Base-by-base conservation (phyloP, 2,113 vertebrate genomes). In the Pterocles gutturalis region DNA sequence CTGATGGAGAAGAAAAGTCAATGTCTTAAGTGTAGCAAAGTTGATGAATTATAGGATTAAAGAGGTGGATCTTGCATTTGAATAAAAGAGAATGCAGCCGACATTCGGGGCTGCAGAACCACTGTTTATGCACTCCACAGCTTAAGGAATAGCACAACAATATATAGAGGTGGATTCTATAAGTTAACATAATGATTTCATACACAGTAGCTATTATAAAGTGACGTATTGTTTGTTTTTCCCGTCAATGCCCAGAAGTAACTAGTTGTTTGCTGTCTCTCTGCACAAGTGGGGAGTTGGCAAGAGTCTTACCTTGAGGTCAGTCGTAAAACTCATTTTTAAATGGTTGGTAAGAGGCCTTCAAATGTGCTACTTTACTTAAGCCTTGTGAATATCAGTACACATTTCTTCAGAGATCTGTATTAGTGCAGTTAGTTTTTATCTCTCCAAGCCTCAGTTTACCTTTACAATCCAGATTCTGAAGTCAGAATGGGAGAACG, bases 1-100 rank as follows among this genome's bases (percentile, higher is more conserved):
- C 81, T 90, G 58, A 90, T 92, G 66, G 46, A 71, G 91, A 69
- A 48, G n/a, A 58, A 65, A 96, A 95, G 46, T 79, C 46, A 71
- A 20, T 60, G 10, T 41, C 67, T 89, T 43, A 81, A 96, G 69
- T 69, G 49, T 64, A 97, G 92, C 36, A n/a, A 90, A 91, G 61
- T 90, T 95, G 90, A 91, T 83, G 53, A 87, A 89, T 71, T 84
- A 31, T 15, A 17, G 26, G 69, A 72, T 89, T 75, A 75, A 81
- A 81, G 48, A 81, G 25, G 29, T 4, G 2, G 55, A 75, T 82
- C 54, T 87, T 55, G 11, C 15, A 33, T 58, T 57, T 87, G 38
- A 97, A 91, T 87, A 88, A 62, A n/a, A 67, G 64, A 73, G 38
- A 94, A 84, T 60, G 34, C 28, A 92, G 45, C 55, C 72, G 57